Base-by-base conservation (phyloP, 2,888 invertebrate genomes). In the Venustoraphidia nigricollis region DNA sequence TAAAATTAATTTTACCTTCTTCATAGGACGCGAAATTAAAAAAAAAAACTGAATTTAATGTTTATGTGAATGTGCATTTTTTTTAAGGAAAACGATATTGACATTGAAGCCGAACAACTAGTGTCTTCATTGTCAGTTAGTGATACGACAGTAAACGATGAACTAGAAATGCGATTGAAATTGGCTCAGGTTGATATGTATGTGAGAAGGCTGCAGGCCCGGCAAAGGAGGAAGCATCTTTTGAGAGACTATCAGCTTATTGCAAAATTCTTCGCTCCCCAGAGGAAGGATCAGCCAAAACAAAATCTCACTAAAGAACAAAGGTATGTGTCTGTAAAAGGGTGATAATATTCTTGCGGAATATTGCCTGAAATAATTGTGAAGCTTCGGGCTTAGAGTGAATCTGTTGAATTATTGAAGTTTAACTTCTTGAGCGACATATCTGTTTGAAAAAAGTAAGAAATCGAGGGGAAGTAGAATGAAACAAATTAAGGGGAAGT, bases 131-230 rank as follows among this genome's bases (percentile, higher is more conserved):
- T 95, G 50, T 80, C 84, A 46, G 67, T 93, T 10, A 86, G 83
- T 62, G 86, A 82, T 62, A 77, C 74, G 53, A 71, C 83, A 36
- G 92, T 93, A 62, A 94, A 94, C 65, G 83, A 86, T 58, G 91
- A 94, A 57, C 72, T 91, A 53, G 95, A 95, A 67, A 80, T 87
- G 61, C 86, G 87, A 51, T 69, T 94, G 36, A 94, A 94, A 68
- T 68, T 94, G 56, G 85, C 92, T 27, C 88, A 93, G 70, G 89
- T 94, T 50, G 93, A 93, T 62, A 92, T 92, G 72, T 95, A 94
- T 62, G 83, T 83, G 6, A 73, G 87, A 51, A 73, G 88, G 53
- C 66, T 93, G 46, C 71, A 89, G 46, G 95, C 95, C 64, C 73
- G 95, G 53, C 86, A 87, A 41, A 74, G 91, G 55, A 75, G 93